Conservation (phyloP, 1,140 invertebrate genomes). For the Drosophila arizonae region DNA sequence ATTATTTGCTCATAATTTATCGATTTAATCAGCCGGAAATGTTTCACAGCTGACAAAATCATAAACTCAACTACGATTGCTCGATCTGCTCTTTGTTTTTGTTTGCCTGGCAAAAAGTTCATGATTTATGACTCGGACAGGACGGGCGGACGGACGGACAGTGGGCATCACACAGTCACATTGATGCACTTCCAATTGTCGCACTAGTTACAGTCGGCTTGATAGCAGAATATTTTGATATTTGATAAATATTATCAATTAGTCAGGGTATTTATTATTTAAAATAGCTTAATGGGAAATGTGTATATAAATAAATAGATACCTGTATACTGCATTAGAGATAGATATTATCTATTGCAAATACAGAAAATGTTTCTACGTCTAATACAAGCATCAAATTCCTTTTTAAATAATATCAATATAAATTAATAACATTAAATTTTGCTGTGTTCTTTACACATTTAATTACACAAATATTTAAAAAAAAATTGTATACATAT, state of each 20-base stretch:
- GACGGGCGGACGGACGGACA: conserved; percentile 1
- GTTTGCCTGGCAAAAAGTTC: conserved; percentile 49
- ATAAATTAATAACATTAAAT: no score
- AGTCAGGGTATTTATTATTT: no score
- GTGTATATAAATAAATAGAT: no score
- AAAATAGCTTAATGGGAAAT: no score
- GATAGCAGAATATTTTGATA: neutral
- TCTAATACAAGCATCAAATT: no score
- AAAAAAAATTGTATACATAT: neutral
- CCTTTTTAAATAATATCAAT: no score
- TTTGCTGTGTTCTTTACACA: neutral
- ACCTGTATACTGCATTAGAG: no score
- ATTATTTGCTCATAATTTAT: conserved; percentile 79
- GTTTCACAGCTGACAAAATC: conserved; percentile 79
- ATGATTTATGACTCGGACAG: conserved; percentile 47
- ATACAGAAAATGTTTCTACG: no score
- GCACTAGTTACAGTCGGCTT: neutral
- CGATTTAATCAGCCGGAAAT: conserved; percentile 80
- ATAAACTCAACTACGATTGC: conserved; percentile 55
- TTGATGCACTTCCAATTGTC: conserved; percentile 34
- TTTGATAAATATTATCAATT: neutral
- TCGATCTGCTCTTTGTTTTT: conserved; percentile 20
- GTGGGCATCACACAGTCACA: conserved; percentile 2
- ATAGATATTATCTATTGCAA: no score
- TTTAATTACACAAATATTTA: neutral